Evolutionary conservation across 1,140 invertebrate species (phyloP).

Genomic region (Plutomurus gul): DNA sequence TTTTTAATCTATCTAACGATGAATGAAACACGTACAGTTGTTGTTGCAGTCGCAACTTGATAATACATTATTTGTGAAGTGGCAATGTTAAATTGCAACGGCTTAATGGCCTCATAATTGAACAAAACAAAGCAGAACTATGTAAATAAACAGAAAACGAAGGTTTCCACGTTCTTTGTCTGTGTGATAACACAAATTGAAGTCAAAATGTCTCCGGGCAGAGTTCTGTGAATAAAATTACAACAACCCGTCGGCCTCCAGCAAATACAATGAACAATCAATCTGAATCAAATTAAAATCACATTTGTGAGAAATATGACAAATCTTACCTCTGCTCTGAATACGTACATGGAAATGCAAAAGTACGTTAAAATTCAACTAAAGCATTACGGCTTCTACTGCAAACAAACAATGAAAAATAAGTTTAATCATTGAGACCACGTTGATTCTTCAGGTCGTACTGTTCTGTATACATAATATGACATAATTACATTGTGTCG

Average conservation of each 20-base stretch:
- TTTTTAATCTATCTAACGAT: too few relatives aligned
- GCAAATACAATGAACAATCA: constrained; percentile 3
- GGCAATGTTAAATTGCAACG: constrained; percentile 1
- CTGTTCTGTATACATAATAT: too few relatives aligned
- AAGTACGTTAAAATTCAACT: neutral
- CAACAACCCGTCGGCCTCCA: neutral
- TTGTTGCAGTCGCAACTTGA: too few relatives aligned
- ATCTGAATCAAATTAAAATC: neutral
- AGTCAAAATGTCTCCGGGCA: neutral
- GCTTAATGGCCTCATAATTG: neutral
- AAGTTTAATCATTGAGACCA: too few relatives aligned
- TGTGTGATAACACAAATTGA: neutral
- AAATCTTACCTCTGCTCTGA: neutral
- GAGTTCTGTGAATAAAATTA: neutral
- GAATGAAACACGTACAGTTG: too few relatives aligned
- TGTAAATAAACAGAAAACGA: neutral
- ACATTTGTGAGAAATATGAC: constrained; percentile 18
- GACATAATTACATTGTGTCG: too few relatives aligned
- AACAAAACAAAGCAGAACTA: neutral
- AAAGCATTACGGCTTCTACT: neutral
- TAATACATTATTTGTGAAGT: neutral
- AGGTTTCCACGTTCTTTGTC: neutral
- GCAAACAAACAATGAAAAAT: too few relatives aligned
- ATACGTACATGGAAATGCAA: too few relatives aligned
- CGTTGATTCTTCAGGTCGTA: too few relatives aligned